Evolutionary conservation across 2,888 invertebrate species (phyloP), one percentile per base, ranked within the genome.

Genomic region (Fragum whitleyi): DNA sequence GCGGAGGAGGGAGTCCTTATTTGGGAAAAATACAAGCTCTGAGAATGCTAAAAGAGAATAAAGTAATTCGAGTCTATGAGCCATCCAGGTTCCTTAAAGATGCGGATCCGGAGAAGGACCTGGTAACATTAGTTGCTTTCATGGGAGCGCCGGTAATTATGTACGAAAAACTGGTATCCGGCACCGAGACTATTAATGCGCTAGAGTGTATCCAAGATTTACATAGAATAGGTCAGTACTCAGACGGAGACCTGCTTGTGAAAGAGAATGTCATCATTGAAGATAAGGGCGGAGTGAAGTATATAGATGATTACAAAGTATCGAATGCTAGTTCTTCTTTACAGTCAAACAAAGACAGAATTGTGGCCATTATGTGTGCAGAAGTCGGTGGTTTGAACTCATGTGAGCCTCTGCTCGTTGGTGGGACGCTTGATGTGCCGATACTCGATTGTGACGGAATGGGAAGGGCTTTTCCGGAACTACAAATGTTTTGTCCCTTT

Each of bases 381-480:
- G 93, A 93, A 77, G 90, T 92, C 14, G 93, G 92, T 19, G 93
- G 93, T 0, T 62, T 90, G 69, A 93, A 93, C 77, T 86, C 88
- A 26, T 84, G 92, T 0, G 90, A 91, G 65, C 92, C 92, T 2
- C 79, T 93, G 11, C 65, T 89, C 9, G 87, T 91, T 7, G 90
- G 87, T 7, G 92, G 91, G 0, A 85, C 86, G 16, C 78, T 90
- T 11, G 87, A 82, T 16, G 32, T 92, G 14, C 92, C 92, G 0
- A 83, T 92, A 3, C 47, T 92, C 1, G 93, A 93, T 74, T 88
- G 88, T 68, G 93, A 93, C 73, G 90, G 90, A 2, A 92, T 93
- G 92, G 93, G 93, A 6, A 79, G 93, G 53, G 93, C 93, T 1
- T 93, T 92, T 81, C 93, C 93, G 2, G 91, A 92, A 74, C 73